A percentile compares a stretch with the other conserved stretches of the same genome.
Conservation (phyloP, 2,113 vertebrate species). For the Scomber japonicus region DNA sequence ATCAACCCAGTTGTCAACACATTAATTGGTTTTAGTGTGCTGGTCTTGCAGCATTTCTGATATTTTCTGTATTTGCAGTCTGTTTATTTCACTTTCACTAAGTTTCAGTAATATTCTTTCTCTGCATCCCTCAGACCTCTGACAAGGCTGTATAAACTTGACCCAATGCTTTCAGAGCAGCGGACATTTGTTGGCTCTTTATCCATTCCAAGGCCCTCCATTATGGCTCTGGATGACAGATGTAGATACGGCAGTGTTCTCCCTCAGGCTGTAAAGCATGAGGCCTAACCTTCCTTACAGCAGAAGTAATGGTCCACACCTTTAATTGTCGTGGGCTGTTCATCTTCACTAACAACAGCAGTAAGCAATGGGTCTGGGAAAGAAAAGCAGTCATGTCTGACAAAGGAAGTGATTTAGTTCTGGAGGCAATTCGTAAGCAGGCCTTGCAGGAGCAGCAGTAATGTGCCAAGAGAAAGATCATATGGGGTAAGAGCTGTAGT, state of each 20-base stretch:
- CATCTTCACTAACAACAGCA: slow-evolving; percentile 86
- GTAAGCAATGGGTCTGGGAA: slow-evolving; percentile 76
- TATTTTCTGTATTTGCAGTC: slow-evolving; percentile 8
- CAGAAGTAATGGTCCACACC: slow-evolving; percentile 86
- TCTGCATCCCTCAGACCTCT: slow-evolving; percentile 15
- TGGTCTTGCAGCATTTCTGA: not conserved
- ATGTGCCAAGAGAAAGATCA: slow-evolving; percentile 70
- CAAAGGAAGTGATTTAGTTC: slow-evolving; percentile 84
- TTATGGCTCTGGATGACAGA: slow-evolving; percentile 72
- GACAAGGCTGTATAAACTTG: slow-evolving; percentile 19
- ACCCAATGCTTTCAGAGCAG: slow-evolving; percentile 25
- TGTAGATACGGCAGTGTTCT: slow-evolving; percentile 68
- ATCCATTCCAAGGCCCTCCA: slow-evolving; percentile 63
- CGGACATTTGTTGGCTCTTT: slow-evolving; percentile 66
- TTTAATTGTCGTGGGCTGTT: slow-evolving; percentile 85
- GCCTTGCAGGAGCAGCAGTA: slow-evolving; percentile 66
- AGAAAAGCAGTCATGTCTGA: slow-evolving; percentile 79
- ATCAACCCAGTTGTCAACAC: too few species aligned
- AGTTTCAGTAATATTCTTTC: slow-evolving; percentile 25
- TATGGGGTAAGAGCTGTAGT: slow-evolving; percentile 59
- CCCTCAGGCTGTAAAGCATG: slow-evolving; percentile 75
- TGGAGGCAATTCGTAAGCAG: slow-evolving; percentile 68
- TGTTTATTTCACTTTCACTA: not conserved
- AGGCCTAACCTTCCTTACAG: slow-evolving; percentile 77
- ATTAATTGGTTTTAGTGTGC: not conserved